A percentile compares a stretch with the other conserved stretches of the same genome.
phyloP scores from a whole-genome alignment of 2,113 vertebrate species.

The Cygnus buccinator region DNA sequence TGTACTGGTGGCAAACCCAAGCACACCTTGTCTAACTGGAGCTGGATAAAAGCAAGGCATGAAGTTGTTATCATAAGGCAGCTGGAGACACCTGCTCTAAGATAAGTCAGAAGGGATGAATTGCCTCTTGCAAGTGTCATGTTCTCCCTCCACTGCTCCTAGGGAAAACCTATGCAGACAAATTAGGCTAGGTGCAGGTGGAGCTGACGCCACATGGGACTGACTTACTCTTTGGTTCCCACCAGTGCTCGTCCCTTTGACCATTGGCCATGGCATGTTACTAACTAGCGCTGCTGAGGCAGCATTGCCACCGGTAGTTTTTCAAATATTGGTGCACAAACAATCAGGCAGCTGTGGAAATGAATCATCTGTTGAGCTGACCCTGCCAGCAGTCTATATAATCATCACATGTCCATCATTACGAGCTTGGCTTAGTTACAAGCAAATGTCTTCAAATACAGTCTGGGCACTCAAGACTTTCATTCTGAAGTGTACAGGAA shows the following conservation, averaged over 20 bases:
- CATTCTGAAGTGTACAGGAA: not conserved
- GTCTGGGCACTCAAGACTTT: not conserved
- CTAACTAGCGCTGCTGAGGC: not conserved
- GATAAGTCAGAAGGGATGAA: not conserved
- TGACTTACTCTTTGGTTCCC: not conserved
- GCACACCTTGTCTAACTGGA: not conserved
- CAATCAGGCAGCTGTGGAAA: not conserved
- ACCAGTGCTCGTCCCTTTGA: not conserved
- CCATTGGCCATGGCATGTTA: fast-evolving
- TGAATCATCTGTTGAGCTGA: not conserved
- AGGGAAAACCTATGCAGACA: not conserved
- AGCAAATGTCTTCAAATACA: not conserved
- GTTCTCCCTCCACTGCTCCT: not conserved
- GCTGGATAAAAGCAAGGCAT: not conserved
- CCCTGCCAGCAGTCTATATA: not conserved
- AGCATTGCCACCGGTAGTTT: not conserved
- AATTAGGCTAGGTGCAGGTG: not conserved
- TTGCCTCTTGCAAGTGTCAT: not conserved
- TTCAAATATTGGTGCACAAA: not conserved
- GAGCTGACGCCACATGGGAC: not conserved
- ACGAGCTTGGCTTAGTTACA: not conserved
- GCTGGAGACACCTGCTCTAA: not conserved
- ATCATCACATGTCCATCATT: not conserved
- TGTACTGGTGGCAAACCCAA: not conserved
- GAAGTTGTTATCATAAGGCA: not conserved